phyloP scores from a whole-genome alignment of 2,888 invertebrate species.

The Cenopis cana region DNA sequence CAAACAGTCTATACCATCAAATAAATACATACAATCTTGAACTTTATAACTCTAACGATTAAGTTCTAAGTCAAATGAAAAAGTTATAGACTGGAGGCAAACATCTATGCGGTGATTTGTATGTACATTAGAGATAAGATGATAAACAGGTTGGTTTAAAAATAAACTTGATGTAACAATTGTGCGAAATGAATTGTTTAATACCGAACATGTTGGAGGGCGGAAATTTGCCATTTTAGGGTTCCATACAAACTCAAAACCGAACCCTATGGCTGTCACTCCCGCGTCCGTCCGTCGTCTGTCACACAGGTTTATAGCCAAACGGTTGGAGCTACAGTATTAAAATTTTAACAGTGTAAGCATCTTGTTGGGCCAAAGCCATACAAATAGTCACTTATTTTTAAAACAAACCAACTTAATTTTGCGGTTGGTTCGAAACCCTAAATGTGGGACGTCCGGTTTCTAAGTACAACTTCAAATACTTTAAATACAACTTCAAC shows the following conservation, averaged over 20 bases:
- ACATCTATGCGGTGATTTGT: conserved; percentile 13
- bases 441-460: too few relatives aligned
- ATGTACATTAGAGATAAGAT: conserved; percentile 26
- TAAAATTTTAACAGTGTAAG: too few relatives aligned
- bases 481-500: background rate
- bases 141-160: conserved; percentile 2
- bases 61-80: background rate
- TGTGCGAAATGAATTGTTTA: background rate
- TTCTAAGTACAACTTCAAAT: too few relatives aligned
- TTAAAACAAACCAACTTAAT: too few relatives aligned
- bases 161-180: conserved; percentile 13
- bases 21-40: background rate
- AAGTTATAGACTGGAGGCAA: background rate
- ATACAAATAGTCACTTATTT: too few relatives aligned
- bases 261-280: too few relatives aligned
- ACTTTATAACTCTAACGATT: background rate
- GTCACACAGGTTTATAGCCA: too few relatives aligned
- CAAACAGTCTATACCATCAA: background rate
- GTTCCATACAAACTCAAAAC: too few relatives aligned
- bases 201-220: background rate
- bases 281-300: too few relatives aligned
- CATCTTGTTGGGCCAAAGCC: too few relatives aligned
- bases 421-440: too few relatives aligned
- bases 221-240: background rate
- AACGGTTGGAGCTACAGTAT: too few relatives aligned